Conservation (phyloP, 1,140 invertebrate species). For the Drosophila burlai region DNA sequence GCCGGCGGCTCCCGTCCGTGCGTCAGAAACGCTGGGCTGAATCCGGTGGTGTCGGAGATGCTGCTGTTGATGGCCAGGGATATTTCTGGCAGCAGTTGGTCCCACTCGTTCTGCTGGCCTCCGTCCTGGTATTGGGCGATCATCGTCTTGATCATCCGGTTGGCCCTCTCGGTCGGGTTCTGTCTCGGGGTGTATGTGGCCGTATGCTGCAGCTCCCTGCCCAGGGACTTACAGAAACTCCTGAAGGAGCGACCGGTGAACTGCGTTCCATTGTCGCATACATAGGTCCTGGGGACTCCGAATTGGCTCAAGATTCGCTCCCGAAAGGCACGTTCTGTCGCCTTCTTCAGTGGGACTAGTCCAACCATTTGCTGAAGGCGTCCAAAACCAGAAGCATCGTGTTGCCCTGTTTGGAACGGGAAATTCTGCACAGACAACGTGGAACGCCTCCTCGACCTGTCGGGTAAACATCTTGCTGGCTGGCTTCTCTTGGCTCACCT, state of each 20-base stretch:
- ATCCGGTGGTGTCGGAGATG: too few relatives aligned
- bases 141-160: too few relatives aligned
- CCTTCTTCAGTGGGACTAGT: neutral
- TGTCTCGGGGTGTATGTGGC: too few relatives aligned
- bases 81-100: too few relatives aligned
- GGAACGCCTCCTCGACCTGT: neutral
- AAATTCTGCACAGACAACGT: neutral
- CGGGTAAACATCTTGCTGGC: neutral
- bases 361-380: neutral
- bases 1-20: too few relatives aligned
- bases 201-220: too few relatives aligned
- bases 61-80: too few relatives aligned
- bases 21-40: too few relatives aligned
- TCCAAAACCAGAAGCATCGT: neutral
- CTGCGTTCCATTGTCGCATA: neutral
- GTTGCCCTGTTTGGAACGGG: neutral
- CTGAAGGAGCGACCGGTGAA: neutral
- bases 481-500: neutral
- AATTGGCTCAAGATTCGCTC: neutral
- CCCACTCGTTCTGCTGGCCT: too few relatives aligned
- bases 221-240: too few relatives aligned
- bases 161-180: too few relatives aligned
- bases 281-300: neutral
- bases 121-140: too few relatives aligned
- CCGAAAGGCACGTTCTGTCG: neutral